Evolutionary conservation across 2,888 invertebrate genomes (phyloP).

Genomic region (Hirtodrosophila confusa): DNA sequence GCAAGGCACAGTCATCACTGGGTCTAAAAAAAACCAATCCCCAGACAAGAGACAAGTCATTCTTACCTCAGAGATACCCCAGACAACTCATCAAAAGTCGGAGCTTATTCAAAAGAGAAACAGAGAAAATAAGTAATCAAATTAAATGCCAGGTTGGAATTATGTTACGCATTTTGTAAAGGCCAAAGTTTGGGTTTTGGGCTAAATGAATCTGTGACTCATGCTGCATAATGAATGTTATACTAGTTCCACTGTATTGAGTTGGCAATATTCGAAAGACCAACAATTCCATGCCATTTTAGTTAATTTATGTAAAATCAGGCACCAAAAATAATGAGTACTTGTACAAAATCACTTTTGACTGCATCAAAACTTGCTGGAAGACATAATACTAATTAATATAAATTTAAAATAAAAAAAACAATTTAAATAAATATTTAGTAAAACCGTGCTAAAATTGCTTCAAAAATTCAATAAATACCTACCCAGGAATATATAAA

Average conservation of each 20-base stretch:
- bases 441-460: too few relatives aligned
- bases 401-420: too few relatives aligned
- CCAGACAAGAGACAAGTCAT: conserved; percentile 37
- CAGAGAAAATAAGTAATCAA: conserved; percentile 6
- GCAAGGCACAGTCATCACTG: conserved; percentile 38
- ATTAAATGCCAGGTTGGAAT: conserved; percentile 35
- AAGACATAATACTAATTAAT: too few relatives aligned
- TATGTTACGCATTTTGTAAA: conserved; percentile 50
- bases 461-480: too few relatives aligned
- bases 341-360: too few relatives aligned
- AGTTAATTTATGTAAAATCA: too few relatives aligned
- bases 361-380: too few relatives aligned
- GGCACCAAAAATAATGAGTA: too few relatives aligned
- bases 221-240: conserved; percentile 5
- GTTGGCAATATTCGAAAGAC: not conserved
- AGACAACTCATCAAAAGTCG: conserved; percentile 13
- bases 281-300: too few relatives aligned
- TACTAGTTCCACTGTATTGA: not conserved
- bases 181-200: conserved; percentile 14
- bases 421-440: too few relatives aligned
- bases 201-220: conserved; percentile 34
- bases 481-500: too few relatives aligned
- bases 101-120: conserved; percentile 7
- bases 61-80: conserved; percentile 9
- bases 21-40: conserved; percentile 12